phyloP scores from a whole-genome alignment of 2,888 invertebrate species.

The Acleris sparsana region DNA sequence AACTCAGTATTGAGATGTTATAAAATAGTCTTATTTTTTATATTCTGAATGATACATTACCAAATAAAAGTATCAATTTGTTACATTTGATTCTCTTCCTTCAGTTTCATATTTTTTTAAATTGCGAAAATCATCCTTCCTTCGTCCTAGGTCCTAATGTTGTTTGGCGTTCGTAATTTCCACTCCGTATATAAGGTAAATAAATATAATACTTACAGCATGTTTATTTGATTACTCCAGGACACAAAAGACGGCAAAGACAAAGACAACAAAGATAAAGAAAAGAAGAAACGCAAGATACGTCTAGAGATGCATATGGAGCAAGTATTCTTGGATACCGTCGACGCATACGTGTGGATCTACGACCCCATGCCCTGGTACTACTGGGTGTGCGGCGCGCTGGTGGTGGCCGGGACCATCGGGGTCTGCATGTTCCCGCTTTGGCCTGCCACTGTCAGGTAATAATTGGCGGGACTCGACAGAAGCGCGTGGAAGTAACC shows the following conservation, averaged over 20 bases:
- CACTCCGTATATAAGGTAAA: no score
- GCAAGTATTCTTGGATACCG: constrained; percentile 96
- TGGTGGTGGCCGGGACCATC: constrained; percentile 95
- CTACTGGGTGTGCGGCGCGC: constrained; percentile 96
- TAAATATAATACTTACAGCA: background rate
- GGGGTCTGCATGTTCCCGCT: constrained; percentile 99
- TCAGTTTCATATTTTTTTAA: no score
- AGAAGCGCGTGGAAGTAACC: no score
- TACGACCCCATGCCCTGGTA: constrained; percentile 98
- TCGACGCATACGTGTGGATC: constrained; percentile 98
- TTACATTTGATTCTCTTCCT: no score
- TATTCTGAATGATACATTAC: no score
- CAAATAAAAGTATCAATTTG: no score
- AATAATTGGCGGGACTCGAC: no score
- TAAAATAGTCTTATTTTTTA: no score
- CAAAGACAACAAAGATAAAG: constrained; percentile 68
- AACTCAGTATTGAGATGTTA: no score
- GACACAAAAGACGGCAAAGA: constrained; percentile 66
- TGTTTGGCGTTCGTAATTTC: no score
- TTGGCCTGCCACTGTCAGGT: constrained; percentile 96
- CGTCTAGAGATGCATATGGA: constrained; percentile 98
- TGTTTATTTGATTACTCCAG: constrained; percentile 44
- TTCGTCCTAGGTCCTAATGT: fast-evolving
- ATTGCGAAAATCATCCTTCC: no score
- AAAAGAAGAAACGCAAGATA: constrained; percentile 93